phyloP scores from a whole-genome alignment of 2,888 invertebrate genomes.

The Mimas tiliae region DNA sequence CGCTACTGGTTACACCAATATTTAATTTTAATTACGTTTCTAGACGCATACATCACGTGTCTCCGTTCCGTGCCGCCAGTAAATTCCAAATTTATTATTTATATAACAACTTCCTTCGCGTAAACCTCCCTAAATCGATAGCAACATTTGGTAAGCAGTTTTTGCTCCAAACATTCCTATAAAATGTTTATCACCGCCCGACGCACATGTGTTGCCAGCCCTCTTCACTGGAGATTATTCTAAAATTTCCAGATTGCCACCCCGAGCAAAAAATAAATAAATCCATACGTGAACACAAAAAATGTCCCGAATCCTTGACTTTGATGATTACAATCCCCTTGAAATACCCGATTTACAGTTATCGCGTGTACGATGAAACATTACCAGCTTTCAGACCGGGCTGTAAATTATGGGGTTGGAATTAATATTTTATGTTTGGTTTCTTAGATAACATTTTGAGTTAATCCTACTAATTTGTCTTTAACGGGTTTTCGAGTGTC shows the following conservation, averaged over 20 bases:
- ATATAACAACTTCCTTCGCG: slow-evolving; percentile 77
- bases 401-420: slow-evolving; percentile 13
- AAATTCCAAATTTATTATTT: slow-evolving; percentile 58
- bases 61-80: slow-evolving; percentile 34
- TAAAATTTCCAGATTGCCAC: slow-evolving; percentile 84
- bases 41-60: slow-evolving; percentile 16
- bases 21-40: slow-evolving; percentile 8
- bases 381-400: slow-evolving; percentile 4
- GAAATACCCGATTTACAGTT: slow-evolving; percentile 73
- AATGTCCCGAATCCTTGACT: slow-evolving; percentile 74
- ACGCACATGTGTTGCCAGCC: slow-evolving; percentile 76
- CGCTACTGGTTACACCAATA: too few species aligned
- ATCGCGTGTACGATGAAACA: slow-evolving; percentile 44
- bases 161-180: slow-evolving; percentile 82
- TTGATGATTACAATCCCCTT: slow-evolving; percentile 73
- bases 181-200: slow-evolving; percentile 81
- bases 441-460: slow-evolving; percentile 14
- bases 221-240: slow-evolving; percentile 79
- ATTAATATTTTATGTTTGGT: slow-evolving; percentile 24
- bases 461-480: background rate
- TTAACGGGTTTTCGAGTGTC: background rate
- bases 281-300: slow-evolving; percentile 74
- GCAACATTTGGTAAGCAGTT: slow-evolving; percentile 79
- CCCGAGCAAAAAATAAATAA: slow-evolving; percentile 83
- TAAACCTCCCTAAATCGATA: slow-evolving; percentile 68